Evolutionary conservation across 2,113 vertebrate genomes (phyloP), one percentile per base, ranked within the genome.

Genomic region (Marmota flaviventris): DNA sequence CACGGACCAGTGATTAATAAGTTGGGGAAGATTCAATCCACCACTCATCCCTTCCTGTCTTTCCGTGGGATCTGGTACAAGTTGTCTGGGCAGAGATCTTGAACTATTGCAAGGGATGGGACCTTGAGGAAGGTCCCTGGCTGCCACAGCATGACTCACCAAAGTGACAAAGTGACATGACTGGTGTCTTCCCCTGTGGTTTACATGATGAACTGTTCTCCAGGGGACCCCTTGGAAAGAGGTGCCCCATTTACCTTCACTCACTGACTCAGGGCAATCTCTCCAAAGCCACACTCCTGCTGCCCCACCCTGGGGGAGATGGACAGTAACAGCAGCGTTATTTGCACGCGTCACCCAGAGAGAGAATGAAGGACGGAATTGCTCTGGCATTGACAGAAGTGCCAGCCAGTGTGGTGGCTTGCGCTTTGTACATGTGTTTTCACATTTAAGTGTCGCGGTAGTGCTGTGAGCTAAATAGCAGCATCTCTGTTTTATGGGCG

Each of bases 381-480:
- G 72, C 2, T 63, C 25, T 51, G 56, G 45, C 9, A 0, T 34
- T 45, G 4, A 27, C 2, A 14, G 69, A 48, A 16, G 45, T 5
- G 1, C 70, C 69, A 61, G 13, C 69, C 27, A 4, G 7, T 11
- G 9, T 5, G 29, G 76, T 4, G 37, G n/a, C 27, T 18, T 78
- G 61, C 0, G 0, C 78, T 45, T 67, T 11, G 10, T 17, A 17
- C 63, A 51, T 0, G 0, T 51, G 5, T 37, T 34, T 2, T 8
- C 29, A 12, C 8, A 2, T 37, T 45, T 13, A 11, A 51, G 61
- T 1, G 4, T 42, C 24, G 0, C 6, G 13, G n/a, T 37, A 65
- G 67, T 32, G 20, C 75, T n/a, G n/a, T 27, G 89, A 37, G 22
- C 6, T 1, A 24, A 29, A 56, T 2, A 22, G 45, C 48, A 78